Evolutionary conservation across 2,888 invertebrate genomes (phyloP).

Genomic region (Microctonus hyperodae): DNA sequence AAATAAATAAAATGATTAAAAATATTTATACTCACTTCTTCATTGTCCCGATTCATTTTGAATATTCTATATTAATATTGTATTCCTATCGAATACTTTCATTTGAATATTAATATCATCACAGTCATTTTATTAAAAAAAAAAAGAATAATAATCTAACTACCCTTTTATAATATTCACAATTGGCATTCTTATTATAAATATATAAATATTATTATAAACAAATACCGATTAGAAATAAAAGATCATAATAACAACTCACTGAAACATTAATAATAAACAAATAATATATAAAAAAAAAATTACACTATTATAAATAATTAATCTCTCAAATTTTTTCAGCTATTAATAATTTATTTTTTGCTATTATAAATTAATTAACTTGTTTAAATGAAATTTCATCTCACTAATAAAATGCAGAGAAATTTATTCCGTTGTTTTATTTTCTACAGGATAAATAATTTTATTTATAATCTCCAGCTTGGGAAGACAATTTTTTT

Average conservation of each 20-base stretch:
- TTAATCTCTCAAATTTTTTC: background rate
- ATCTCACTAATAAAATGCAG: no score
- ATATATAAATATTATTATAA: background rate
- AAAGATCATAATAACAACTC: no score
- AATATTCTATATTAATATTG: background rate
- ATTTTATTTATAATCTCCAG: no score
- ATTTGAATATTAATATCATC: slow-evolving; percentile 8
- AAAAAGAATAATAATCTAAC: slow-evolving; percentile 1
- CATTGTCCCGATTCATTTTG: slow-evolving; percentile 59
- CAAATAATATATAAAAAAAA: background rate
- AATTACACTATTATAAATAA: background rate
- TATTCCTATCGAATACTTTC: slow-evolving; percentile 5
- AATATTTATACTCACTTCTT: slow-evolving; percentile 53
- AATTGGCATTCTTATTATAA: background rate
- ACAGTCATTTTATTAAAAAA: slow-evolving; percentile 2
- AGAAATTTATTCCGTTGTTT: background rate
- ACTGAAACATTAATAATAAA: background rate
- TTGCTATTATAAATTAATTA: no score
- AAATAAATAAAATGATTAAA: slow-evolving; percentile 1
- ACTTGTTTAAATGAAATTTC: no score
- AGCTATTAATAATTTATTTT: no score
- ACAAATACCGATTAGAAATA: no score
- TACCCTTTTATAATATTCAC: background rate
- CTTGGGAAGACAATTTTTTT: no score
- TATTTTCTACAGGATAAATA: no score